phyloP scores from a whole-genome alignment of 2,113 vertebrate genomes.

The Rhegmatorhina hoffmannsi region DNA sequence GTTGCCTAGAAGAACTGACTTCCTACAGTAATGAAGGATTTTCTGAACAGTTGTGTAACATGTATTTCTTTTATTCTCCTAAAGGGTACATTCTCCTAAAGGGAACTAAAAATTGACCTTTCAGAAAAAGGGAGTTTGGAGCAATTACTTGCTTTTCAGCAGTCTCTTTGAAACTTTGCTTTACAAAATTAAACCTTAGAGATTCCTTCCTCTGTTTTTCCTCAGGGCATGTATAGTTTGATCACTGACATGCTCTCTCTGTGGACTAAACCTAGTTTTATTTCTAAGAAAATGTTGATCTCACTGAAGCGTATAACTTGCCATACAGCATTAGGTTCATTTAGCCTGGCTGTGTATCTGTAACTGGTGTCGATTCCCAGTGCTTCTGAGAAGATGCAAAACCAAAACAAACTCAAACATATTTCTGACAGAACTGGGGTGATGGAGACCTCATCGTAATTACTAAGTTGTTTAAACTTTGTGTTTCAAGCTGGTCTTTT shows the following conservation, averaged over 20 bases:
- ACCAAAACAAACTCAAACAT: background rate
- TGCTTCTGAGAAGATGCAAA: background rate
- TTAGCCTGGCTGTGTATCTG: background rate
- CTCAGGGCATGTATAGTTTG: constrained; percentile 42
- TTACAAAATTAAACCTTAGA: constrained; percentile 56
- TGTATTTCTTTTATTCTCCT: constrained; percentile 12
- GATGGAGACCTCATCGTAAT: background rate
- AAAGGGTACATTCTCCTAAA: background rate
- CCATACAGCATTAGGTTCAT: background rate
- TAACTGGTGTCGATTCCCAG: background rate
- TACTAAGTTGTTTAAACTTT: background rate
- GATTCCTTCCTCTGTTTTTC: constrained; percentile 29
- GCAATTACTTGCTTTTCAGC: constrained; percentile 39
- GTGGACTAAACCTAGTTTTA: constrained; percentile 54
- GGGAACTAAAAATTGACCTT: constrained; percentile 12
- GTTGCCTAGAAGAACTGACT: background rate
- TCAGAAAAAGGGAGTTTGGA: constrained; percentile 5
- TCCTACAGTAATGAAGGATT: background rate
- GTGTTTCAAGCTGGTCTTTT: background rate
- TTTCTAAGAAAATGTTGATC: constrained; percentile 17
- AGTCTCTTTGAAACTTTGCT: constrained; percentile 37
- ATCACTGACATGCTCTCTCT: constrained; percentile 55
- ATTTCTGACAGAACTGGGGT: background rate
- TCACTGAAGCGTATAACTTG: constrained; percentile 31
- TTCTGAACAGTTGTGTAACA: background rate